A percentile compares a stretch with the other conserved stretches of the same genome.
Evolutionary conservation across 2,113 vertebrate species (phyloP).

Genomic region (Labrus mixtus): DNA sequence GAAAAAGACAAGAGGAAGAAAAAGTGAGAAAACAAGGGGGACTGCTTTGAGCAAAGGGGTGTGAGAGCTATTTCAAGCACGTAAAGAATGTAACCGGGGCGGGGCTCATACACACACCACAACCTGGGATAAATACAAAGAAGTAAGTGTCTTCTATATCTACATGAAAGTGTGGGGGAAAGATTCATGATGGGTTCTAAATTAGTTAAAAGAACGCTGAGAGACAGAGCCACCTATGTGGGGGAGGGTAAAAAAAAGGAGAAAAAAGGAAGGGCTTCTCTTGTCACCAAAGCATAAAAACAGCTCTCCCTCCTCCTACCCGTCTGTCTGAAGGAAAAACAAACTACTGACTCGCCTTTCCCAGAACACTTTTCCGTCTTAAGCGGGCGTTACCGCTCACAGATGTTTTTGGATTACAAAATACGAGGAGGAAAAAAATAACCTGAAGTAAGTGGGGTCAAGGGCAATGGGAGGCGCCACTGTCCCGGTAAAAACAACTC

Average conservation of each 20-base stretch:
- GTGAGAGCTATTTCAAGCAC: constrained; percentile 69
- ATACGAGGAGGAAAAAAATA: background rate
- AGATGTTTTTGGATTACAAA: constrained; percentile 34
- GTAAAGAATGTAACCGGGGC: constrained; percentile 78
- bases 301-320: constrained; percentile 6
- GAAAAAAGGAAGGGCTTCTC: constrained; percentile 25
- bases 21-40: constrained; percentile 6
- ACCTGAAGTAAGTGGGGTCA: constrained; percentile 7
- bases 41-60: constrained; percentile 6
- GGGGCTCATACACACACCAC: constrained; percentile 45
- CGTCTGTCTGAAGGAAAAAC: constrained; percentile 57
- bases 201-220: constrained; percentile 52
- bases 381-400: constrained; percentile 50
- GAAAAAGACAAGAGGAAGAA: constrained; percentile 10
- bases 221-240: constrained; percentile 35
- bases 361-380: constrained; percentile 50
- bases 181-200: constrained; percentile 53
- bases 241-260: constrained; percentile 18
- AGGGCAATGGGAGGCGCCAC: constrained; percentile 21
- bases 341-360: constrained; percentile 54
- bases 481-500: constrained; percentile 10
- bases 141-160: constrained; percentile 9
- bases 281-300: constrained; percentile 55
- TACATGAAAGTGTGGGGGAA: constrained; percentile 22
- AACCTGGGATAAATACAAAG: background rate